Percentiles rank a stretch among this genome's conserved stretches.
Conservation (phyloP, 1,140 invertebrate species). For the Drepana arcuata region DNA sequence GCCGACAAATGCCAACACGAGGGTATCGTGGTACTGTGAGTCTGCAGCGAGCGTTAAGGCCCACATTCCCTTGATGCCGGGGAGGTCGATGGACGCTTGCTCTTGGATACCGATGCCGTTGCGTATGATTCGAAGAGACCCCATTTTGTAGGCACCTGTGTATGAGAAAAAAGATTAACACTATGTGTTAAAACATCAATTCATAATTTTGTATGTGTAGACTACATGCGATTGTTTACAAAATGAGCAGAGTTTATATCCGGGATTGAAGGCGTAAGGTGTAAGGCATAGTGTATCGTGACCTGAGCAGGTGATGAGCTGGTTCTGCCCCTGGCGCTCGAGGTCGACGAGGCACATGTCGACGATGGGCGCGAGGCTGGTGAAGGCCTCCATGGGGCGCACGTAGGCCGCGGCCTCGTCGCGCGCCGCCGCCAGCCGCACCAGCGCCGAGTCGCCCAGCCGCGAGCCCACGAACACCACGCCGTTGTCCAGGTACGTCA, state of each 20-base stretch:
- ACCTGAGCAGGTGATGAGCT: slow-evolving; percentile 97
- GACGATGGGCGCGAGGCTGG: slow-evolving; percentile 96
- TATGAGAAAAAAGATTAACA: slow-evolving; percentile 15
- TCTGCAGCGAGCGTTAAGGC: slow-evolving; percentile 84
- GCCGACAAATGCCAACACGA: slow-evolving; percentile 95
- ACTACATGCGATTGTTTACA: too few species aligned
- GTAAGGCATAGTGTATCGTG: too few species aligned
- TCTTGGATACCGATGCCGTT: slow-evolving; percentile 99
- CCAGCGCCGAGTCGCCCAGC: slow-evolving; percentile 96
- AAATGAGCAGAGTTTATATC: too few species aligned
- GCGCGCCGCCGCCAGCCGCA: slow-evolving; percentile 89
- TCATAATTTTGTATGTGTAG: too few species aligned
- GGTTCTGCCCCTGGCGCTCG: slow-evolving; percentile 97
- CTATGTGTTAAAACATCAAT: too few species aligned
- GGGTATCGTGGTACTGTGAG: slow-evolving; percentile 82
- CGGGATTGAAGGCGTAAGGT: too few species aligned
- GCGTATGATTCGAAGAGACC: slow-evolving; percentile 95
- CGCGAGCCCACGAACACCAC: slow-evolving; percentile 98
- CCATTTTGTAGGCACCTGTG: slow-evolving; percentile 95
- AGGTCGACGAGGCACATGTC: slow-evolving; percentile 98
- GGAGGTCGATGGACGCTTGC: slow-evolving; percentile 96
- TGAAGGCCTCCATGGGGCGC: slow-evolving; percentile 95
- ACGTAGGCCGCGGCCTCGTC: slow-evolving; percentile 94
- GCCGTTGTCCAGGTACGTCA: slow-evolving; percentile 99
- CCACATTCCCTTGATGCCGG: slow-evolving; percentile 98